These are phyloP conservation scores for Illadopsis cleaveri DNA, from an alignment of 2,113 vertebrate species.

Conservation along the genomic window DNA sequence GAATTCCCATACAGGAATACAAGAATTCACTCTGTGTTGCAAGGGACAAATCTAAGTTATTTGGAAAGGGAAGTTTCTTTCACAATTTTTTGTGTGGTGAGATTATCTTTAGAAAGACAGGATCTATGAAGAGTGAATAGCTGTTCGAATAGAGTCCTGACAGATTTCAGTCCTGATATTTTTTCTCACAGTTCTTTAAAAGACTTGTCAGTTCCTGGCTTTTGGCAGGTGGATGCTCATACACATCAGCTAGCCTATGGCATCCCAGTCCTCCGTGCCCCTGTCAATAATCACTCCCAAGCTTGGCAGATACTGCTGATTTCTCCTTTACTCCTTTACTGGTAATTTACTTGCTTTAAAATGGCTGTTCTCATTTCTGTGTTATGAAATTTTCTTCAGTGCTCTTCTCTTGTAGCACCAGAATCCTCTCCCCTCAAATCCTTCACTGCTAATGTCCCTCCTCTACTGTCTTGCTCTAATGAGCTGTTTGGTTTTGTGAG, in stretches of 20 bases:
- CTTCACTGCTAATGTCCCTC: background rate
- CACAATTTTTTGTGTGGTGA: background rate
- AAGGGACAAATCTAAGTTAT: background rate
- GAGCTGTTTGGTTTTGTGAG: background rate
- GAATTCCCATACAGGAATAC: background rate
- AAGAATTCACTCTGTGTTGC: background rate
- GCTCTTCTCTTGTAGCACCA: background rate
- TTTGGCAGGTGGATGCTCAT: background rate
- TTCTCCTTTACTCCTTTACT: background rate
- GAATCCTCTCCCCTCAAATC: background rate
- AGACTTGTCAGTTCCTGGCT: constrained; percentile 1
- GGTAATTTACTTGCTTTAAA: background rate
- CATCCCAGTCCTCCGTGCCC: background rate
- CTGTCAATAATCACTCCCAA: background rate
- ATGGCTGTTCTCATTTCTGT: background rate
- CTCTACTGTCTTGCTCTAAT: background rate
- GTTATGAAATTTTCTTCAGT: background rate
- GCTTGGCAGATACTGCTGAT: background rate
- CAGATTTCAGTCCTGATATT: background rate
- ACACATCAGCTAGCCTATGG: background rate
- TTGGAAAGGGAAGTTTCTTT: background rate
- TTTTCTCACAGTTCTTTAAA: background rate
- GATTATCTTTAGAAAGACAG: background rate
- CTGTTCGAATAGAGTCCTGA: background rate
- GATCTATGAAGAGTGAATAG: background rate